Base-by-base conservation (phyloP, 2,113 vertebrate species). In the Acinonyx jubatus region DNA sequence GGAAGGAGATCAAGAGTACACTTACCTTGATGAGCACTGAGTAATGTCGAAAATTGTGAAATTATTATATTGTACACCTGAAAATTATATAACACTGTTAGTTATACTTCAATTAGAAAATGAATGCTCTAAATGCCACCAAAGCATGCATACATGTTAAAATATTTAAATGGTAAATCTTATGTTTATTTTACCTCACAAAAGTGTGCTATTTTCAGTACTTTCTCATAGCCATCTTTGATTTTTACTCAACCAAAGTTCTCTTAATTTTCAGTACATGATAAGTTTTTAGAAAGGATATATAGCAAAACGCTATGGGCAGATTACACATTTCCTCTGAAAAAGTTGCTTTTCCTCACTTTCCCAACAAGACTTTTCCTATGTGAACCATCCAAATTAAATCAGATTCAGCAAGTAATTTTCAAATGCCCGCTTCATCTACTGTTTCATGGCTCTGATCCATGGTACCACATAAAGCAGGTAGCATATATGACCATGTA, bases 171-270 rank as follows among this genome's bases (percentile, higher is more conserved):
- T 69, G 25, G 25, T 63, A 74, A 84, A 57, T 68, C 21, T 76
- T 23, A 50, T 14, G 1, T 33, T 88, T 52, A 81, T 94, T 93
- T 94, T 82, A 19, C n/a, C 50, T 71, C 13, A 94, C 94, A 91
- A 74, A 94, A 73, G 29, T 33, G 3, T 80, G 16, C 19, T 69
- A 12, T 57, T 94, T 94, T 78, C 15, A 36, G 38, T 79, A 11
- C 36, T 94, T 63, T 94, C 57, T 66, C 76, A 19, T 29, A 61
- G 41, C 12, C 3, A 83, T 33, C 9, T 81, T 91, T 11, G 19
- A 48, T 85, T 69, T 95, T 84, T 76, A 86, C 81, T 91, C 80
- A n/a, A 61, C 61, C 65, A 82, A 96, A 89, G 4, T 4, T n/a
- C 5, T 89, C 25, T 68, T 85, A 89, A 68, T n/a, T 63, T 87